Evolutionary conservation across 1,140 invertebrate species (phyloP).

Genomic region (Drosophila paulistorum): DNA sequence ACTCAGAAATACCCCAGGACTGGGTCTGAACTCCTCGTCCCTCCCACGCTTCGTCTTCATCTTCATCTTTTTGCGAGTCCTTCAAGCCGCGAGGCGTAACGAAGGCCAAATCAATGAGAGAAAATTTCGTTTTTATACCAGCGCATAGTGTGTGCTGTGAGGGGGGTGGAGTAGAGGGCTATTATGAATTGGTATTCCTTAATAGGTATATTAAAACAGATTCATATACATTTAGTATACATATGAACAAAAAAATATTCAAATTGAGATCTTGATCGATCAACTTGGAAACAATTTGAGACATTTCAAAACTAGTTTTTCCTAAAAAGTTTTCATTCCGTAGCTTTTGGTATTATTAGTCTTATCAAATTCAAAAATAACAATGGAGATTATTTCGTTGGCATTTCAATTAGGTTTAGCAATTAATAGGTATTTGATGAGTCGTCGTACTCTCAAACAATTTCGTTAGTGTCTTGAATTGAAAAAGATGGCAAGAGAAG

Average conservation of each 20-base stretch:
- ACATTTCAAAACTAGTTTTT: too few species aligned
- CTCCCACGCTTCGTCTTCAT: background rate
- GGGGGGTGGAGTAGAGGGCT: too few species aligned
- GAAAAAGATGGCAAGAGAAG: too few species aligned
- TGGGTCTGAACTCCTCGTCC: background rate
- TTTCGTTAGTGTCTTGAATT: too few species aligned
- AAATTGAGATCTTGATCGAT: too few species aligned
- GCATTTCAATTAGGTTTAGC: too few species aligned
- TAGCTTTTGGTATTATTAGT: too few species aligned
- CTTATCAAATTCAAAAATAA: too few species aligned
- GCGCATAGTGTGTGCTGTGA: background rate
- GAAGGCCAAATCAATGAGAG: conserved; percentile 62
- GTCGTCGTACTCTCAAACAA: background rate
- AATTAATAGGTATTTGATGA: background rate
- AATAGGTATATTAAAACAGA: conserved; percentile 8
- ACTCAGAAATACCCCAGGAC: conserved; percentile 1
- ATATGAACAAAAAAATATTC: too few species aligned
- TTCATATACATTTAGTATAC: background rate
- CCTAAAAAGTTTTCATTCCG: too few species aligned
- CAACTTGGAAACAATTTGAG: too few species aligned
- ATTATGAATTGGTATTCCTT: background rate
- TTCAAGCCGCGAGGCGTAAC: conserved; percentile 4
- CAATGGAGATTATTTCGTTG: too few species aligned
- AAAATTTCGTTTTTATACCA: conserved; percentile 17
- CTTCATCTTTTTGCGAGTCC: conserved; percentile 4